Percentiles rank a stretch among this genome's conserved stretches.
Conservation (phyloP, 2,113 vertebrate genomes). For the Leiothrix lutea region DNA sequence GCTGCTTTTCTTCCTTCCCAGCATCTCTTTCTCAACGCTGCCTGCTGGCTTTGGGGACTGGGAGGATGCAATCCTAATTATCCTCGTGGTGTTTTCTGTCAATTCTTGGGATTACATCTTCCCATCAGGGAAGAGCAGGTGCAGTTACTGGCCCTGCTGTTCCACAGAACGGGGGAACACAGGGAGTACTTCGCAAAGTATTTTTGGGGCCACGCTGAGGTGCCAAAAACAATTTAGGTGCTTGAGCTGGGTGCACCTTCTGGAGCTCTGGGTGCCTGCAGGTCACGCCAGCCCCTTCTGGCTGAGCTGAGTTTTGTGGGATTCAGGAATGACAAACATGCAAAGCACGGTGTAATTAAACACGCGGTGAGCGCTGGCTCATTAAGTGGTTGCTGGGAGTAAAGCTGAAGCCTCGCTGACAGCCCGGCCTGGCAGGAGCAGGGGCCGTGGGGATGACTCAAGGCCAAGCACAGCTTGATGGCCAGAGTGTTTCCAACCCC, state of each 20-base stretch:
- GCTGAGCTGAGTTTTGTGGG: not conserved
- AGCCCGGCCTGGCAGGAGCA: not conserved
- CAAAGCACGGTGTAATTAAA: slow-evolving; percentile 11
- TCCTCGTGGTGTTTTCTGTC: not conserved
- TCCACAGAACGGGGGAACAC: not conserved
- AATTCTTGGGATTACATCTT: not conserved
- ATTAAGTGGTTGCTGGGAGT: not conserved
- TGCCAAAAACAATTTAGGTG: not conserved
- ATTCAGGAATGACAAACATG: not conserved
- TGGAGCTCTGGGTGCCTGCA: not conserved
- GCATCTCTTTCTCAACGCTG: not conserved
- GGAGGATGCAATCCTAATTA: not conserved
- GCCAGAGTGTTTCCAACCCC: fast-evolving
- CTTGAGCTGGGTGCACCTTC: not conserved
- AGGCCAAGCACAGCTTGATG: not conserved
- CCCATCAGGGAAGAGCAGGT: not conserved
- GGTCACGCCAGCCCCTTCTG: not conserved
- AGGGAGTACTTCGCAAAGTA: not conserved
- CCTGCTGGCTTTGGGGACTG: not conserved
- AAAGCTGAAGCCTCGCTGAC: not conserved
- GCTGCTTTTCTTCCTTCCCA: not conserved
- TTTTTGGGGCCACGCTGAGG: not conserved
- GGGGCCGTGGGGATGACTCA: not conserved
- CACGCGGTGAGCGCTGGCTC: not conserved
- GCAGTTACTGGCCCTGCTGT: not conserved